Percentiles rank a stretch among this genome's conserved stretches.
Conservation (phyloP, 2,797 vertebrate genomes). For the Hafferia zeledoni region DNA sequence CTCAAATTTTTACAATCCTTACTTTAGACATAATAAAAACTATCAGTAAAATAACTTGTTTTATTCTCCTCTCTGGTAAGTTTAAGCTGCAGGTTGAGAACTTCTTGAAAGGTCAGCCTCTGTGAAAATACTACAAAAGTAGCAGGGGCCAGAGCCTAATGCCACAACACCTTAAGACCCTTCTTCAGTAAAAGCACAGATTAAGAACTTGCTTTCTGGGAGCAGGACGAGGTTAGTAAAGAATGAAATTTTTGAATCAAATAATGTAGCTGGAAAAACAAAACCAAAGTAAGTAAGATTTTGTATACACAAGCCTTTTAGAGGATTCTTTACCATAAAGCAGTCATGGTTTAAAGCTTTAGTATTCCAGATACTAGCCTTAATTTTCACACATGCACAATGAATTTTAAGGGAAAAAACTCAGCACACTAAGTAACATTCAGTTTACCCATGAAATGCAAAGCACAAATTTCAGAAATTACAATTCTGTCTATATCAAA, state of each 20-base stretch:
- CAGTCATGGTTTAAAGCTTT: background rate
- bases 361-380: background rate
- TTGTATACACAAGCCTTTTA: background rate
- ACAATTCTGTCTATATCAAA: background rate
- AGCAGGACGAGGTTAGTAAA: background rate
- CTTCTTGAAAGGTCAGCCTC: background rate
- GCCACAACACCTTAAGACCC: background rate
- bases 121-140: background rate
- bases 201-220: background rate
- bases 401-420: background rate
- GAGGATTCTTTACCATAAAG: background rate
- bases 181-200: background rate
- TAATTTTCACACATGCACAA: background rate
- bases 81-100: background rate
- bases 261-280: background rate
- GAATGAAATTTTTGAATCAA: background rate
- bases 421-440: background rate
- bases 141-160: background rate
- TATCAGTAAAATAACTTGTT: background rate
- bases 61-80: background rate
- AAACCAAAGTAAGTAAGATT: background rate
- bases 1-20: background rate
- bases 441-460: background rate
- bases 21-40: conserved; percentile 2
- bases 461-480: background rate